Evolutionary conservation across 2,797 vertebrate genomes (phyloP).

Genomic region (Paguma larvata): DNA sequence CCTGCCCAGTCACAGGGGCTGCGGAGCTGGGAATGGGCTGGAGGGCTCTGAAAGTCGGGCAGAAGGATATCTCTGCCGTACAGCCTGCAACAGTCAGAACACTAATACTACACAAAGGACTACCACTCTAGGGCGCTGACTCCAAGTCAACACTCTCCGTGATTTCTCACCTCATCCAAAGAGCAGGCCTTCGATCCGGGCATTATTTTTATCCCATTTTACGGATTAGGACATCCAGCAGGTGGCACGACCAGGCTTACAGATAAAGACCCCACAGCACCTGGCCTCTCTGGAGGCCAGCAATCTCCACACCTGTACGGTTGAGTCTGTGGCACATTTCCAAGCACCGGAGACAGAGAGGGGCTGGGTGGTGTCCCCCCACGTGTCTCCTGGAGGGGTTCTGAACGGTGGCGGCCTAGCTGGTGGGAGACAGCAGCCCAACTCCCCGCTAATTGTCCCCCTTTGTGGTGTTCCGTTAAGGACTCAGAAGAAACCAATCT

Average conservation of each 20-base stretch:
- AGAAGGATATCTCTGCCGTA: background rate
- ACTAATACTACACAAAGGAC: background rate
- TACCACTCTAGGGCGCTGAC: background rate
- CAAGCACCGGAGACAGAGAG: conserved; percentile 46
- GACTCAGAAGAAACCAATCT: conserved; percentile 89
- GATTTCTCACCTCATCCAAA: background rate
- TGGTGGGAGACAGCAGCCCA: conserved; percentile 79
- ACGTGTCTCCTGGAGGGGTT: conserved; percentile 9
- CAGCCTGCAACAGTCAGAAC: background rate
- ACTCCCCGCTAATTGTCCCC: conserved; percentile 85
- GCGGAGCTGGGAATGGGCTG: background rate
- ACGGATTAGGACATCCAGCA: background rate
- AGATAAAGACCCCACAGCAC: background rate
- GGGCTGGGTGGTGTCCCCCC: conserved; percentile 71
- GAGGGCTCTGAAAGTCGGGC: background rate
- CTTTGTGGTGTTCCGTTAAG: conserved; percentile 87
- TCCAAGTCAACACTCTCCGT: background rate
- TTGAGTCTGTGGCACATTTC: background rate
- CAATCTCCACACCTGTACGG: background rate
- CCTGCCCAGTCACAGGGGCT: background rate
- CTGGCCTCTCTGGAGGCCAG: background rate
- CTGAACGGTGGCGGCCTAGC: conserved; percentile 74
- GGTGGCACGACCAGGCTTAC: background rate
- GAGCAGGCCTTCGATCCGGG: background rate
- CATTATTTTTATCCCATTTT: conserved; percentile 19